Base-by-base conservation (phyloP, 2,888 invertebrate genomes). In the Parnassius orleans region DNA sequence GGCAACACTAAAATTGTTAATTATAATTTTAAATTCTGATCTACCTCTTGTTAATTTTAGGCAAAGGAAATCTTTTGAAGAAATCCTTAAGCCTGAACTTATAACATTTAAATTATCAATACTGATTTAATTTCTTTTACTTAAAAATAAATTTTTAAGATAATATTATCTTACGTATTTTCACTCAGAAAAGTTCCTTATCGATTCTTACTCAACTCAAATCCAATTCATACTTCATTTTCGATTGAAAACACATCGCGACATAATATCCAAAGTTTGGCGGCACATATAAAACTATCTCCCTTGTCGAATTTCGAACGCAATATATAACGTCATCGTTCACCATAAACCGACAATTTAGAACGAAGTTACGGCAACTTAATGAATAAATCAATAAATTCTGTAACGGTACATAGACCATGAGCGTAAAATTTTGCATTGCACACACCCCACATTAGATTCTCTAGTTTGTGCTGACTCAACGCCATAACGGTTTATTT, bases 301-400 rank as follows among this genome's bases (percentile, higher is more conserved):
- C 51, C 43, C 48, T 19, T 33, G 47, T n/a, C 51, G 51, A 47
- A n/a, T n/a, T 53, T 44, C 33, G 14, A 59, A 55, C 52, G 46
- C 48, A 52, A 61, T 59, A 52, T 56, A 63, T 56, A 33, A 68
- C 64, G 61, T 70, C 72, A 70, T 65, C 66, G 68, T 69, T 65
- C 66, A 66, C 65, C 67, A 64, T 62, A 68, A 71, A 70, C 68
- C 71, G 69, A 69, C 71, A 69, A 75, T 66, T 63, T 65, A 67
- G 69, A 70, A 75, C 74, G 75, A 73, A 77, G 73, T 80, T 75
- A 69, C 69, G 51, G 74, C 69, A 76, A 79, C 74, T 72, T 80
- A 81, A 81, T 83, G 82, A 81, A 81, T 82, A 82, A 74, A 83
- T 84, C 81, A 78, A 84, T 83, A 80, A 42, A 72, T 73, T 77